Base-by-base conservation (phyloP, 2,113 vertebrate genomes). In the Thalassarche chlororhynchos region DNA sequence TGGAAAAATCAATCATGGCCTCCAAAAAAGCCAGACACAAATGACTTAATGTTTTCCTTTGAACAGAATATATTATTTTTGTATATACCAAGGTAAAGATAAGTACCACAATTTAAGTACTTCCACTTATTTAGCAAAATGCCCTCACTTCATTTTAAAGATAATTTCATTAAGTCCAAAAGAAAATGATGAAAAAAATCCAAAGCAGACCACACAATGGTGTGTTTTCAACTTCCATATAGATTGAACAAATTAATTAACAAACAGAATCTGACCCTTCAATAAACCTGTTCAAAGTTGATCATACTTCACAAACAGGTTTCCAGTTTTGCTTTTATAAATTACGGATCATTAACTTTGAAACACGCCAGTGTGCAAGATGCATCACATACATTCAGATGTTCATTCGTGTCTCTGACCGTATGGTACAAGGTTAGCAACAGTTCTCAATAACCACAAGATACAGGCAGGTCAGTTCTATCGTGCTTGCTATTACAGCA, bases 241-340 rank as follows among this genome's bases (percentile, higher is more conserved):
- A 83, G 28, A 52, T 3, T 36, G n/a, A 91, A 82, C 5, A 71
- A 36, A 74, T 38, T n/a, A 76, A 68, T 19, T 47, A 58, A 74
- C 57, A 82, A 74, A 86, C 21, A 84, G 44, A 61, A 79, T 29
- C 4, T 69, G 55, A 71, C 38, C 54, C 49, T 84, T 60, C 65
- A 90, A 42, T n/a, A 85, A 78, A 86, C 10, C 24, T 29, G 24
- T 16, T 46, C 28, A 34, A 76, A 81, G 31, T 8, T 68, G 32
- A 81, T 75, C 32, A 4, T 13, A 6, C 82, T 79, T 65, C 87
- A 84, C 60, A 68, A 61, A 36, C 4, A 57, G 52, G 60, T 75
- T 91, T 89, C 72, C 17, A 66, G 60, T 54, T 78, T 82, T 89
- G 44, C 61, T 82, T 71, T 68, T 84, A 79, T 57, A 82, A 87